Conservation (phyloP, 2,888 invertebrate genomes). For the Cryptocephalus moraei region DNA sequence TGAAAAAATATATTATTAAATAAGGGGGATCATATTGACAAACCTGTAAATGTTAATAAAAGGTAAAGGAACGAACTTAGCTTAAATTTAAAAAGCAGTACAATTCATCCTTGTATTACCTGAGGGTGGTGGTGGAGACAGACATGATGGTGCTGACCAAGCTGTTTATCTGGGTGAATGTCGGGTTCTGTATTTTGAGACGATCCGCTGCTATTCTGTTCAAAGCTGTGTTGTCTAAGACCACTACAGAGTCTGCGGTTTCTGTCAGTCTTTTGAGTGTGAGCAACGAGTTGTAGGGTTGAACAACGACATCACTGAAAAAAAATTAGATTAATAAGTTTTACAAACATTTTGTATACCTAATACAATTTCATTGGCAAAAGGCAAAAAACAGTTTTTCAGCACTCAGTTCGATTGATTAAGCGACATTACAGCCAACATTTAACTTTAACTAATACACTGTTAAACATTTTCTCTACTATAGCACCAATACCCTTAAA, state of each 20-base stretch:
- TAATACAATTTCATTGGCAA: no score
- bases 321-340: slow-evolving; percentile 2
- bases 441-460: no score
- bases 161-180: slow-evolving; percentile 94
- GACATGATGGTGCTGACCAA: slow-evolving; percentile 98
- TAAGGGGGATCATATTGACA: no score
- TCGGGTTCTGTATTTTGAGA: slow-evolving; percentile 90
- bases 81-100: neutral
- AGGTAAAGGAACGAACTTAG: no score
- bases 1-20: no score
- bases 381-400: no score
- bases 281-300: slow-evolving; percentile 91
- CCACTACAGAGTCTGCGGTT: slow-evolving; percentile 94
- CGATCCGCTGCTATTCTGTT: slow-evolving; percentile 89
- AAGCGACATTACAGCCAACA: no score
- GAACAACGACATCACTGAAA: slow-evolving; percentile 86
- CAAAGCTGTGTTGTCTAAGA: slow-evolving; percentile 94
- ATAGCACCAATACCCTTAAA: neutral
- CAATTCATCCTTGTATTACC: slow-evolving; percentile 40
- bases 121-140: slow-evolving; percentile 88
- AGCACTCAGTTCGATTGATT: no score
- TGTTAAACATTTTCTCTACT: no score
- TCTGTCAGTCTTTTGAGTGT: slow-evolving; percentile 90
- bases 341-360: no score
- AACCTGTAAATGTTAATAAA: no score